Base-by-base conservation (phyloP, 2,888 invertebrate species). In the Bombylius discolor region DNA sequence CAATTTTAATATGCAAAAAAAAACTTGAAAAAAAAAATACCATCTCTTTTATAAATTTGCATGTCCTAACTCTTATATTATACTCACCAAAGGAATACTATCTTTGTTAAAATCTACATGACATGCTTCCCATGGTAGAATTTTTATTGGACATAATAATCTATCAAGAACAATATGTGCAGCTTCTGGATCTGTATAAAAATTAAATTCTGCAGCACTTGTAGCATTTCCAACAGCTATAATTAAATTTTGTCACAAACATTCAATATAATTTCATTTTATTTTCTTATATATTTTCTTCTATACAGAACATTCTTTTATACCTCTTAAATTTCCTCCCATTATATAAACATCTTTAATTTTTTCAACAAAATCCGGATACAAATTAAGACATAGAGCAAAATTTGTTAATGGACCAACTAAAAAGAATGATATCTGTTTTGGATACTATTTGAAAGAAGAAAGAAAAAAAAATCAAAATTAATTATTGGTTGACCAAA, bases 371-470 rank as follows among this genome's bases (percentile, higher is more conserved):
- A 91, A 84, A 5, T 78, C 68, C 0, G 84, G 80, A 63, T 85
- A 86, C 64, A 88, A 68, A 64, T 82, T 81, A 4, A 85, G 76
- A 2, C 88, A 83, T 58, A 89, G 65, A 0, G 90, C 92, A 49
- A 89, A 74, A 65, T 91, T 92, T 1, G 91, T 91, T 34, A 92
- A 69, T 0, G 92, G 82, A 0, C 85, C 91, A 33, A 89, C 68
- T 45, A 83, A 79, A 8, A 87, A 74, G 11, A 88, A 65, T 0
- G 79, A 78, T 32, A 87, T 73, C 65, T 83, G 69, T 56, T 78
- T 79, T 70, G 77, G 68, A 72, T 77, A 60, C 61, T 67, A 58
- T 55, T 23, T 23, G 23, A 23, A 23, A 23, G 23, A 23, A 23
- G 23, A 23, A 23, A 23, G 23, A 2, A 23, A 23, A 23, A 23